These are phyloP conservation scores for Myrmecobius fasciatus DNA, from an alignment of 2,113 vertebrate species.

Conservation along the genomic window DNA sequence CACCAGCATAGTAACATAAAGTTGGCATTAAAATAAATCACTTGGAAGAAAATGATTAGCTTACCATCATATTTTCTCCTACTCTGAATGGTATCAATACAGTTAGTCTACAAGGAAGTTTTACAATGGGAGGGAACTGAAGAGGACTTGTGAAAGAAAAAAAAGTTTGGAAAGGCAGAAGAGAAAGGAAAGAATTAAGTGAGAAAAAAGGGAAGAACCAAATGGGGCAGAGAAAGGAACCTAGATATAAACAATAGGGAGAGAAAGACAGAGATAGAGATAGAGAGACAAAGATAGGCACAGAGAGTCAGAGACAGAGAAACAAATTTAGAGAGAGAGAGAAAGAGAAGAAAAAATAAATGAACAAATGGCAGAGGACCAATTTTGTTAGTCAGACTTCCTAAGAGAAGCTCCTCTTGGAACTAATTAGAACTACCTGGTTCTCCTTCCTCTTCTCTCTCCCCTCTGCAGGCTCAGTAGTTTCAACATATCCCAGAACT, in stretches of 20 bases:
- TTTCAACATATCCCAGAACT: conserved; percentile 28
- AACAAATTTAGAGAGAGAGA: not conserved
- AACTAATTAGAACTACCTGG: conserved; percentile 59
- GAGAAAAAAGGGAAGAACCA: not conserved
- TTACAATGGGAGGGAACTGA: not conserved
- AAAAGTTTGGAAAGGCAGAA: not conserved
- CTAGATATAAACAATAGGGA: conserved; percentile 9
- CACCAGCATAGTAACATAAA: not conserved
- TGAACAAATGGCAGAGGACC: too few species aligned
- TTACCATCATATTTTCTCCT: not conserved
- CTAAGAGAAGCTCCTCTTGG: conserved; percentile 34
- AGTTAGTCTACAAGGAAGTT: not conserved
- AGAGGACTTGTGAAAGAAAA: not conserved
- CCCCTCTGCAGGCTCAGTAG: not conserved
- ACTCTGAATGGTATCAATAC: not conserved
- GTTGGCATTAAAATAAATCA: not conserved
- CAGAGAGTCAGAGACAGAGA: conserved; percentile 17
- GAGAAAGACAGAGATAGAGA: conserved; percentile 11
- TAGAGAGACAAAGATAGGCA: not conserved
- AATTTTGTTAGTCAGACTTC: conserved; percentile 13
- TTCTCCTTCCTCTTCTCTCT: not conserved
- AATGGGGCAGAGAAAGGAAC: not conserved
- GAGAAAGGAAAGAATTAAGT: fast-evolving
- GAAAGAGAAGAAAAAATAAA: too few species aligned
- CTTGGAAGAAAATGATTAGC: not conserved